Evolutionary conservation across 2,113 vertebrate genomes (phyloP), one percentile per base, ranked within the genome.

Genomic region (Lonchura striata): DNA sequence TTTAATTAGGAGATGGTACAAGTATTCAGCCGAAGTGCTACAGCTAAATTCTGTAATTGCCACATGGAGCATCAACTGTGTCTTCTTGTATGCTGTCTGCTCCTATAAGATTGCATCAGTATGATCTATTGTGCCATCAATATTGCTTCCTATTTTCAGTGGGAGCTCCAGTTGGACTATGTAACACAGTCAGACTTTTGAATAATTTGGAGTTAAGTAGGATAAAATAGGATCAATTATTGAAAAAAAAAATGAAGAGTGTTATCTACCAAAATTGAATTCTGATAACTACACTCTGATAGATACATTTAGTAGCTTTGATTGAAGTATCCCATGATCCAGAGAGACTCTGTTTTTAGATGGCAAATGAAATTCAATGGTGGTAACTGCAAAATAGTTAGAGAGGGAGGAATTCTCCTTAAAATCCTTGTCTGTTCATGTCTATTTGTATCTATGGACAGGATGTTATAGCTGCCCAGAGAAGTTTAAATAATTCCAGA

Each of bases 31-130:
- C 5, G 0, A 96, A 92, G 94, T 90, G 80, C 76, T 97, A 76
- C 88, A 90, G 80, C 69, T 93, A 95, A 96, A 95, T 83, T 88
- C 92, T 94, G 90, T 92, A 95, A 93, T 94, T 97, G 93, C 93
- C 93, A 95, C 92, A 92, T 88, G 87, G 95, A 97, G 49, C 94
- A 95, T 96, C 91, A 94, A 90, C 92, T 77, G 70, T 84, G 85
- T 78, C 70, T 66, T 72, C 92, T 86, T 93, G 92, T 94, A 77
- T 82, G 90, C 90, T 95, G 93, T 86, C 94, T 92, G 86, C 92
- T 95, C 68, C 65, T 89, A 20, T 91, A 94, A 94, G 81, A 77
- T 37, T 91, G 54, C 81, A 54, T 57, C 81, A 85, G 54, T 82
- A 47, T 86, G 86, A 94, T 85, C 91, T 59, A 41, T 52, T 65